phyloP scores from a whole-genome alignment of 2,113 vertebrate genomes.

The Machaerirhynchus nigripectus region DNA sequence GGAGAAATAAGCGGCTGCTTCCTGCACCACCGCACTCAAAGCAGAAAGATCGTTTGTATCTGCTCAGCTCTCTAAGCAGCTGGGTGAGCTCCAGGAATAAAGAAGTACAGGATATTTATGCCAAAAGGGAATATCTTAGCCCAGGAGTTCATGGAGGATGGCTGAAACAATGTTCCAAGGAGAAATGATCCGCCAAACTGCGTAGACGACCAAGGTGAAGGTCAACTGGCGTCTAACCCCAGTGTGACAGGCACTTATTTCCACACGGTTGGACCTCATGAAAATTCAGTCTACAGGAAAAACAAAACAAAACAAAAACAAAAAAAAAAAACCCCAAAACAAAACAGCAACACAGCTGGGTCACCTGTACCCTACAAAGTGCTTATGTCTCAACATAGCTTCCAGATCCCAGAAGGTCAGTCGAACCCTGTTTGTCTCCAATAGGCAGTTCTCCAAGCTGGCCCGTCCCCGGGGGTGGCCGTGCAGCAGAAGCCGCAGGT shows the following conservation, averaged over 20 bases:
- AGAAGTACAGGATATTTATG: background rate
- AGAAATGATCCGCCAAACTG: background rate
- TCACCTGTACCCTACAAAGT: conserved; percentile 68
- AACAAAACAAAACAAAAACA: background rate
- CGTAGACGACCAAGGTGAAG: background rate
- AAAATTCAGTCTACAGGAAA: conserved; percentile 50
- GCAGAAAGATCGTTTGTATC: background rate
- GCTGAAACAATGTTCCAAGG: background rate
- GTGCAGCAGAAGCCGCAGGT: background rate
- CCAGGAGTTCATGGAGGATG: background rate
- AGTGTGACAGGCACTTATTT: conserved; percentile 59
- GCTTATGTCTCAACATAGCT: conserved; percentile 62
- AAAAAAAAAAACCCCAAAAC: background rate
- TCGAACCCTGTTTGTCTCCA: conserved; percentile 69
- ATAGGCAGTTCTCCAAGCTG: background rate
- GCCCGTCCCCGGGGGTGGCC: background rate
- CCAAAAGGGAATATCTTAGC: background rate
- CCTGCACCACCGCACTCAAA: accelerated
- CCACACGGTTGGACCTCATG: conserved; percentile 52
- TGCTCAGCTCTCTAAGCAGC: background rate
- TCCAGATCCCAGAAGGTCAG: conserved; percentile 46
- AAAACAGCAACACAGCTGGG: conserved; percentile 62
- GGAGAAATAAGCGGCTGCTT: background rate
- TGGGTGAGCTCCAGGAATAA: background rate
- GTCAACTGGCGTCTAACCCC: conserved; percentile 35